A percentile compares a stretch with the other conserved stretches of the same genome.
Evolutionary conservation across 92 coral and sea anemone species (phyloP).

Genomic region (Pocillopora grandis): DNA sequence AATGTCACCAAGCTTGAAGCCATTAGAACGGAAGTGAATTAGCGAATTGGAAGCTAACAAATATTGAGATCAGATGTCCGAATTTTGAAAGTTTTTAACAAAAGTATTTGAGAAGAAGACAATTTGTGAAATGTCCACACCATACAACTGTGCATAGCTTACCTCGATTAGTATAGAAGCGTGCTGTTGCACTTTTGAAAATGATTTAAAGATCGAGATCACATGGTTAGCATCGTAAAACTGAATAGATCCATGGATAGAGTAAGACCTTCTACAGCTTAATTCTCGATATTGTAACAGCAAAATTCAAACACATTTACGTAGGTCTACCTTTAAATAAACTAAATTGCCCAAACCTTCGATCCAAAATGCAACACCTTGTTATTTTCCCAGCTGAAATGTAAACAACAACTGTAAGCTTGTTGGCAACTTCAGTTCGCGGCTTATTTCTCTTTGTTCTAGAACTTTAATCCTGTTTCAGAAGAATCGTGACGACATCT

Average conservation of each 20-base stretch:
- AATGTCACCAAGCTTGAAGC: background rate
- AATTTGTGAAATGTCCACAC: background rate
- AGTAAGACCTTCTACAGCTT: background rate
- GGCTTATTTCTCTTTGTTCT: slow-evolving; percentile 34
- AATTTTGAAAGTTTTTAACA: background rate
- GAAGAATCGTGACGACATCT: slow-evolving; percentile 15
- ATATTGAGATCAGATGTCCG: background rate
- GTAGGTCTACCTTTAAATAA: background rate
- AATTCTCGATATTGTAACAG: slow-evolving; percentile 18
- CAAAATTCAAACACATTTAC: background rate
- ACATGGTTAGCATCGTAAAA: background rate
- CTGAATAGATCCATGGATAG: background rate
- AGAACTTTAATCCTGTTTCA: slow-evolving; percentile 45
- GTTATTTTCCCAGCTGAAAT: slow-evolving; percentile 66
- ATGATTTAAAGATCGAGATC: background rate
- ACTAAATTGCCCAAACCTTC: slow-evolving; percentile 11
- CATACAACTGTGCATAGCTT: background rate
- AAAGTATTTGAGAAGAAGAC: background rate
- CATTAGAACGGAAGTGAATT: slow-evolving; percentile 3
- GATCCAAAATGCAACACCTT: slow-evolving; percentile 12
- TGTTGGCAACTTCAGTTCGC: slow-evolving; percentile 40
- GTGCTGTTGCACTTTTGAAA: background rate
- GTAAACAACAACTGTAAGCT: slow-evolving; percentile 62
- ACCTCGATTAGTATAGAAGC: background rate
- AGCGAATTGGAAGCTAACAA: background rate